Evolutionary conservation across 2,797 vertebrate genomes (phyloP), one percentile per base, ranked within the genome.

Genomic region (Anas acuta): DNA sequence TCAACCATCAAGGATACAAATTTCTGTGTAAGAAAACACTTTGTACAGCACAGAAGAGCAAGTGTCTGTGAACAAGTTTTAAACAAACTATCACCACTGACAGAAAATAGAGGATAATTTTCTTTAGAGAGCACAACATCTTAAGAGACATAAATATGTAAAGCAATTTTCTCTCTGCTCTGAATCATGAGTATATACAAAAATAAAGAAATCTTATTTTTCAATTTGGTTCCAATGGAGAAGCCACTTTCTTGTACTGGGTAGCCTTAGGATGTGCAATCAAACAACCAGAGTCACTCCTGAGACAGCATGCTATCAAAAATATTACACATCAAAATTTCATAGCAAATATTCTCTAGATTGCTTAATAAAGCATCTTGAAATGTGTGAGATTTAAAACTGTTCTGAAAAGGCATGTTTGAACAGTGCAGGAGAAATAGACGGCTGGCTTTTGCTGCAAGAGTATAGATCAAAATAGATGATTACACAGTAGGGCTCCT

Each of bases 121-220:
- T 91, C 43, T 87, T 86, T 54, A 80, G 53, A 77, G 10, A 74
- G 33, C 4, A 53, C 4, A 70, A 9, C 49, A 53, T 57, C 47
- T 72, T 90, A 64, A 70, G 41, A 57, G 21, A 49, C 7, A 51
- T 86, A 82, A 77, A 84, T 0, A 13, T 53, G 13, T 41, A 76
- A 71, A 49, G 61, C 17, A 49, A 37, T 70, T 88, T 89, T 79
- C 64, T 87, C 91, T 70, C n/a, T 77, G 51, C 14, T 89, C 28
- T 65, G 60, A 94, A 66, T 84, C n/a, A 51, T 54, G 23, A 93
- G 54, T 75, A 45, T 11, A 53, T 18, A 60, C 19, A 86, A 10
- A 33, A 76, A 77, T 67, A 88, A 76, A 84, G 18, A 67, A 89
- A 82, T 82, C 23, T 73, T 81, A 47, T 89, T 95, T 91, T 90